Evolutionary conservation across 2,797 vertebrate genomes (phyloP).

Genomic region (Anabacerthia variegaticeps): DNA sequence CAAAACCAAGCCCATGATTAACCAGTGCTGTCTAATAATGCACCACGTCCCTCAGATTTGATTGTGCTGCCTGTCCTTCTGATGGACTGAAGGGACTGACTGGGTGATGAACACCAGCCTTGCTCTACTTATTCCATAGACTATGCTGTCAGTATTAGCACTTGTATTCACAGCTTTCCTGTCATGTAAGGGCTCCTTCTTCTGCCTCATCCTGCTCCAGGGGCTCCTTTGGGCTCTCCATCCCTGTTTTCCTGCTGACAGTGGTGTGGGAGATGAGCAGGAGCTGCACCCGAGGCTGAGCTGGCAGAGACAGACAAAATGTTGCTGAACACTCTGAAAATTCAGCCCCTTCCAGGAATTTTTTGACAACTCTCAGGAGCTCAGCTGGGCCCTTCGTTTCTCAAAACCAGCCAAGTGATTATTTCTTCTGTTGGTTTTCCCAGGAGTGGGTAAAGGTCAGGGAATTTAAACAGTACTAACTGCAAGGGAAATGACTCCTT

Average conservation of each 20-base stretch:
- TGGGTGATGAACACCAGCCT: background rate
- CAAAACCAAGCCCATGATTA: background rate
- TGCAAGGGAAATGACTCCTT: background rate
- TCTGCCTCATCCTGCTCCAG: background rate
- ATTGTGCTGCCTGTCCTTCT: background rate
- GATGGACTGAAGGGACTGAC: background rate
- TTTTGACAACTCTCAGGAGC: background rate
- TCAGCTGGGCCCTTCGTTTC: background rate
- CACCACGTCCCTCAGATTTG: background rate
- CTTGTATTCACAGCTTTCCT: accelerated
- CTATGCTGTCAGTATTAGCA: background rate
- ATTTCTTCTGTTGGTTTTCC: background rate
- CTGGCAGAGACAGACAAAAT: background rate
- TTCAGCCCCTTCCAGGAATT: background rate
- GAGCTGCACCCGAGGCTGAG: background rate
- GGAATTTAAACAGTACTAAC: background rate
- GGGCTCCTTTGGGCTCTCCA: background rate
- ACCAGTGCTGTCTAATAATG: background rate
- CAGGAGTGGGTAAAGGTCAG: background rate
- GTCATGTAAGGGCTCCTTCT: background rate
- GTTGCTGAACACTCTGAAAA: background rate
- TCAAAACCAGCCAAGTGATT: background rate
- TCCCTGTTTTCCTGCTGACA: accelerated
- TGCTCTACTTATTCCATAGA: background rate
- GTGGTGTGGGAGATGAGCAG: background rate